Percentiles rank a stretch among this genome's conserved stretches.
Conservation (phyloP, 2,113 vertebrate species). For the Saguinus midas region DNA sequence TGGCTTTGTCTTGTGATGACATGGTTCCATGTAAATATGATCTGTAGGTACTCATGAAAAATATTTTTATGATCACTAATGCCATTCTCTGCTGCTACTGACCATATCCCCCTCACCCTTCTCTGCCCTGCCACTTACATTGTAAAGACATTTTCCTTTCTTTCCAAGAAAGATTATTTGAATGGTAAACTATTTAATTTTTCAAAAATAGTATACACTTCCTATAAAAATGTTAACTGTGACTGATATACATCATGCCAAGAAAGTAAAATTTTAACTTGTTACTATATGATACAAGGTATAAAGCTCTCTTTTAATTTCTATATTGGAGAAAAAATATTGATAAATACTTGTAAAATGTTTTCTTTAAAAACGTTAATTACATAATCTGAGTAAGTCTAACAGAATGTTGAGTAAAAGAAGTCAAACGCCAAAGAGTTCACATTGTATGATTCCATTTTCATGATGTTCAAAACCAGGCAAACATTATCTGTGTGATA, state of each 20-base stretch:
- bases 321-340: background rate
- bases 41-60: background rate
- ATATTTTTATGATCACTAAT: constrained; percentile 11
- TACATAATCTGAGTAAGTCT: background rate
- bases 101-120: background rate
- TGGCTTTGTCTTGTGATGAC: background rate
- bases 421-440: background rate
- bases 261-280: constrained; percentile 29
- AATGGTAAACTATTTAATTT: background rate
- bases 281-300: background rate
- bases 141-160: background rate
- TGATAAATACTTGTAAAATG: background rate
- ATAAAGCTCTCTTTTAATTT: background rate
- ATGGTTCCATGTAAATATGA: background rate
- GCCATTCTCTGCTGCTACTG: background rate
- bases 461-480: background rate
- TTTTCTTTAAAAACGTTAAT: constrained; percentile 3
- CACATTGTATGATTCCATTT: background rate
- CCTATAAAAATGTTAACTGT: background rate
- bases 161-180: background rate
- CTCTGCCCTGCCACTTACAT: background rate
- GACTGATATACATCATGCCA: background rate
- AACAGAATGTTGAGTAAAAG: constrained; percentile 22
- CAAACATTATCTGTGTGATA: background rate
- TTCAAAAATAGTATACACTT: background rate